phyloP scores from a whole-genome alignment of 2,113 vertebrate species.

The Datnioides undecimradiatus region DNA sequence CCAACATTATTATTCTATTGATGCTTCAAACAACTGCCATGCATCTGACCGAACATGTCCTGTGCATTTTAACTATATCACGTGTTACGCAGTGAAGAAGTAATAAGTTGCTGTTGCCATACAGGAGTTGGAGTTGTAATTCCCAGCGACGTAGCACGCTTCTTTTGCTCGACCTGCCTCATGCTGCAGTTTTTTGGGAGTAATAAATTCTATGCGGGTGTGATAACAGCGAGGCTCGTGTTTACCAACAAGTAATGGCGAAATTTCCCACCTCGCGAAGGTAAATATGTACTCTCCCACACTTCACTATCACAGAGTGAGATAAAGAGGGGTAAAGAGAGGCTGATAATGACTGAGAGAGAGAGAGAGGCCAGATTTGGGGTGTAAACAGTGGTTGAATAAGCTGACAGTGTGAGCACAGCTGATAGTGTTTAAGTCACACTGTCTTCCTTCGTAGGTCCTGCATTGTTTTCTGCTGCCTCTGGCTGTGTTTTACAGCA shows the following conservation, averaged over 20 bases:
- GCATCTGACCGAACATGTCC: background rate
- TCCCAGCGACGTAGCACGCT: background rate
- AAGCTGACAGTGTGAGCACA: slow-evolving; percentile 85
- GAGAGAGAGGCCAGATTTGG: slow-evolving; percentile 53
- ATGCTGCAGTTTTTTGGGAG: background rate
- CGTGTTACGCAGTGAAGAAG: no score
- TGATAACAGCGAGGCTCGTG: slow-evolving; percentile 60
- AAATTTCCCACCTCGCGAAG: slow-evolving; percentile 76
- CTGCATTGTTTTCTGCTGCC: slow-evolving; percentile 77
- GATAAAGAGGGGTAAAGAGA: slow-evolving; percentile 39
- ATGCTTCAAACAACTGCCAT: no score
- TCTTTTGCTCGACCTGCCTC: background rate
- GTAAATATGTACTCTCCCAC: slow-evolving; percentile 78
- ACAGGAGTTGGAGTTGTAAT: background rate
- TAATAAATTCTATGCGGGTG: slow-evolving; percentile 34
- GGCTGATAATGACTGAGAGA: slow-evolving; percentile 56
- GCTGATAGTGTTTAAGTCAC: slow-evolving; percentile 87
- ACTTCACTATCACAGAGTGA: slow-evolving; percentile 51
- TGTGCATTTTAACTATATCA: background rate
- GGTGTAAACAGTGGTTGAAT: slow-evolving; percentile 82
- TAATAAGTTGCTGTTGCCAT: background rate
- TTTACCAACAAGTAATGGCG: slow-evolving; percentile 74
- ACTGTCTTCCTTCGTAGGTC: slow-evolving; percentile 77
- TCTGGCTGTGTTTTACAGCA: slow-evolving; percentile 79
- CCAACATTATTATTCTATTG: no score